Percentiles rank a stretch among this genome's conserved stretches.
Evolutionary conservation across 1,140 invertebrate species (phyloP).

Genomic region (Dryas iulia): DNA sequence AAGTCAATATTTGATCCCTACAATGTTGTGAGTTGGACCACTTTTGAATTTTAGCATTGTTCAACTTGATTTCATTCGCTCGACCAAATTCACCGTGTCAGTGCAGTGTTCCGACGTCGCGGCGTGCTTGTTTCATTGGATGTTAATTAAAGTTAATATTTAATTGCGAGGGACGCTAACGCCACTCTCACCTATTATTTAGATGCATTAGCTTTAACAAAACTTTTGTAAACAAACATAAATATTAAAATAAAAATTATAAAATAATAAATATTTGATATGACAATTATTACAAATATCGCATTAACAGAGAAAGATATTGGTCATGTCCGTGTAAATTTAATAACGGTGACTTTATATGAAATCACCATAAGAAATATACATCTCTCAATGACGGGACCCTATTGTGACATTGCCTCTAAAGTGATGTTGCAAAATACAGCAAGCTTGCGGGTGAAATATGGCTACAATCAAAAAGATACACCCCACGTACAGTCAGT

Average conservation of each 20-base stretch:
- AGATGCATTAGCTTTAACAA: too few species aligned
- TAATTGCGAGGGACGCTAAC: too few species aligned
- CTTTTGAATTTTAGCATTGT: constrained; percentile 51
- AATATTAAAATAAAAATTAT: too few species aligned
- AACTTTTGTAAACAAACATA: too few species aligned
- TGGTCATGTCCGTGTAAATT: too few species aligned
- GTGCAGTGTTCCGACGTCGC: not conserved
- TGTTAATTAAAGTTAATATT: not conserved
- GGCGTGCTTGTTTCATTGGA: not conserved
- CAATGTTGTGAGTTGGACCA: constrained; percentile 42
- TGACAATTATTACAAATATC: too few species aligned
- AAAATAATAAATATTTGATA: too few species aligned
- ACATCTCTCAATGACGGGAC: not conserved
- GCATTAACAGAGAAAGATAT: too few species aligned
- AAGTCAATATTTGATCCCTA: constrained; percentile 69
- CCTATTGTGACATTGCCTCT: not conserved
- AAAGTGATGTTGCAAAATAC: constrained; percentile 11
- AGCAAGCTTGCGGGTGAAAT: constrained; percentile 38
- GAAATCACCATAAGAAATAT: too few species aligned
- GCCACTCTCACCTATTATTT: too few species aligned
- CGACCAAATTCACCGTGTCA: not conserved
- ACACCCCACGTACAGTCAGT: constrained; percentile 16
- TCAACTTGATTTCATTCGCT: constrained; percentile 49
- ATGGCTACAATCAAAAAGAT: constrained; percentile 45
- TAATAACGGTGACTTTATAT: too few species aligned